Evolutionary conservation across 1,140 invertebrate genomes (phyloP), one percentile per base, ranked within the genome.

Genomic region (Drosophila sturtevanti): DNA sequence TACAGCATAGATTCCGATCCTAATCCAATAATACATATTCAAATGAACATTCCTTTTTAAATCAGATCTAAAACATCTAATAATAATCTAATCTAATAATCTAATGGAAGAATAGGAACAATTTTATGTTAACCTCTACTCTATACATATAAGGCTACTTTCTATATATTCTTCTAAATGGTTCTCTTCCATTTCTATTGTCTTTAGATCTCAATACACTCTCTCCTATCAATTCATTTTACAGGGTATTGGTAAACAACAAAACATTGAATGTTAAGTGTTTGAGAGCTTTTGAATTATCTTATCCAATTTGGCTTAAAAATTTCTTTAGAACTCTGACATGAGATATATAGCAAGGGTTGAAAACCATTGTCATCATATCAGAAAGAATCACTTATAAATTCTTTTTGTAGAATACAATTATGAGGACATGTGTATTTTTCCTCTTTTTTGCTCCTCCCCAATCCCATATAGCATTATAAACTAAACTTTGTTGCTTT

Each of bases 401-500:
- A 16, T 16, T 0, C 11, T 21, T 4, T 48, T 7, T 16, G 1
- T 48, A 48, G 9, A 48, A 48, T 48, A 44, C 14, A 18, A 21
- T 48, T 21, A 10, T 21, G 41, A 21, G 41, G 18, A 48, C 41
- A 48, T 48, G 38, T n/a, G 38, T 14, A 41, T 41, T 41, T 41
- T 14, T n/a, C 6, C 38, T 44, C 6, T 9, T 2, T 48, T 21
- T 44, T 9, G 14, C 4, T 16, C 12, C 0, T 18, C 5, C 27
- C 6, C 5, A 9, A 18, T 18, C 5, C 27, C 6, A 31, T 16
- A 18, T 44, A 44, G 6, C 14, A 2, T 44, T 44, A 44, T 18
- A 18, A 44, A 44, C 14, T 16, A 5, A 44, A 44, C 41, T 44
- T 18, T 48, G 41, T 48, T 48, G 54, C 54, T 55, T 27, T 55